These are phyloP conservation scores for Halisarca cf. caerulea DNA, from an alignment of 37 sponge, comb jelly and placozoan genomes.

Conservation along the genomic window DNA sequence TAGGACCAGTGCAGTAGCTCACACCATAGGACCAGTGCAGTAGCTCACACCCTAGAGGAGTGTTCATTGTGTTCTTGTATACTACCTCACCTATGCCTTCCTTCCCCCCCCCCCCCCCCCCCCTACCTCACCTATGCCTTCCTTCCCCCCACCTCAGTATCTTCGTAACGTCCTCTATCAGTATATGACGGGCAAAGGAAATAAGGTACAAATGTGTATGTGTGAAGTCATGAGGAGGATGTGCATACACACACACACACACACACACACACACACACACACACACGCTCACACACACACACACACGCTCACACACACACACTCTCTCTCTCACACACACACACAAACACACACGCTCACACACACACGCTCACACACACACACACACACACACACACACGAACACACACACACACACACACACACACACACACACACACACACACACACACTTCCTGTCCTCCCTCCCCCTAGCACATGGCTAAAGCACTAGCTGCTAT, in stretches of 20 bases:
- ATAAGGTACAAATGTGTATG: slow-evolving; percentile 2
- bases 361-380: neutral
- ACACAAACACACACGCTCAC: neutral
- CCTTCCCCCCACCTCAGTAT: too few species aligned
- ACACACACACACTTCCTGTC: neutral
- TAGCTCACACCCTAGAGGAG: too few species aligned
- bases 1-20: too few species aligned
- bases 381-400: neutral
- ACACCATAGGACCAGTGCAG: too few species aligned
- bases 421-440: too few species aligned
- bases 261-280: neutral
- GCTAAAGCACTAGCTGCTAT: slow-evolving; percentile 63
- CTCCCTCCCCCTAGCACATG: slow-evolving; percentile 29
- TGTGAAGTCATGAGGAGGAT: neutral
- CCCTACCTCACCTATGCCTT: too few species aligned
- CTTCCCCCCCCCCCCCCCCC: too few species aligned
- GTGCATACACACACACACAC: neutral
- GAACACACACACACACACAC: too few species aligned
- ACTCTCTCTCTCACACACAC: neutral
- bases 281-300: too few species aligned
- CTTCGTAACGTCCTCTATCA: slow-evolving; percentile 74
- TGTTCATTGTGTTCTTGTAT: too few species aligned
- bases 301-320: too few species aligned
- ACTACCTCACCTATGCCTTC: too few species aligned
- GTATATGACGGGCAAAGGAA: slow-evolving; percentile 76